Percentiles rank a stretch among this genome's conserved stretches.
Evolutionary conservation across 2,888 invertebrate species (phyloP).

Genomic region (Tenthredo livida): DNA sequence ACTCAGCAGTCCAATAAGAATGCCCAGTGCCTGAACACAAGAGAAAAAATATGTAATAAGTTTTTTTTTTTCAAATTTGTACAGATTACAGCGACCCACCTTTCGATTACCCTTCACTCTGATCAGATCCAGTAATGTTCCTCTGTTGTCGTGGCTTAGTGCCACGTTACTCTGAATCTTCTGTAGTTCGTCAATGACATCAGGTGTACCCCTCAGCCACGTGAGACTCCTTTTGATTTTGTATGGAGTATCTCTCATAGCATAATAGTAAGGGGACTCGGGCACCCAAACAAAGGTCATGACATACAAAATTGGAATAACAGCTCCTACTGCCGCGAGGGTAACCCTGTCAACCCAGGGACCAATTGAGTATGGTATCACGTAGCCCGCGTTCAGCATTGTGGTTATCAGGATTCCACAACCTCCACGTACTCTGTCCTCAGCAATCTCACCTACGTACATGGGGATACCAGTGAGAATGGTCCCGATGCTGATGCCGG

Average conservation of each 20-base stretch:
- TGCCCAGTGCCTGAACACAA: not conserved
- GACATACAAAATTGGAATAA: constrained; percentile 38
- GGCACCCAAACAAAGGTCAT: constrained; percentile 49
- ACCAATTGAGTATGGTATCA: constrained; percentile 57
- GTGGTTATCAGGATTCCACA: constrained; percentile 57
- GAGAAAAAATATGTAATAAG: not conserved
- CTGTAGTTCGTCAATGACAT: constrained; percentile 68
- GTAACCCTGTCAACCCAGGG: constrained; percentile 56
- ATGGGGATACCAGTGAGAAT: constrained; percentile 54
- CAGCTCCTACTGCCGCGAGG: constrained; percentile 55
- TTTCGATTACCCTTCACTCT: constrained; percentile 43
- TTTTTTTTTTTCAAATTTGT: not conserved
- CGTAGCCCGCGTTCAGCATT: constrained; percentile 54
- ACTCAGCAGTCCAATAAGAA: constrained; percentile 47
- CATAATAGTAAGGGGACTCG: constrained; percentile 56
- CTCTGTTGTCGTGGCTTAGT: constrained; percentile 68
- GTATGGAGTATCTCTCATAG: constrained; percentile 58
- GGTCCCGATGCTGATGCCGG: constrained; percentile 16
- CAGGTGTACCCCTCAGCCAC: constrained; percentile 62
- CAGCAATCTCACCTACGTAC: constrained; percentile 61
- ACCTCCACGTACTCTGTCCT: constrained; percentile 60
- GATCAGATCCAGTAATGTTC: constrained; percentile 50
- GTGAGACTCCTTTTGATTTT: constrained; percentile 65
- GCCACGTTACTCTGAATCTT: constrained; percentile 65
- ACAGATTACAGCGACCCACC: constrained; percentile 7